These are phyloP conservation scores for Catharus ustulatus DNA, from an alignment of 2,797 vertebrate species.

Conservation along the genomic window DNA sequence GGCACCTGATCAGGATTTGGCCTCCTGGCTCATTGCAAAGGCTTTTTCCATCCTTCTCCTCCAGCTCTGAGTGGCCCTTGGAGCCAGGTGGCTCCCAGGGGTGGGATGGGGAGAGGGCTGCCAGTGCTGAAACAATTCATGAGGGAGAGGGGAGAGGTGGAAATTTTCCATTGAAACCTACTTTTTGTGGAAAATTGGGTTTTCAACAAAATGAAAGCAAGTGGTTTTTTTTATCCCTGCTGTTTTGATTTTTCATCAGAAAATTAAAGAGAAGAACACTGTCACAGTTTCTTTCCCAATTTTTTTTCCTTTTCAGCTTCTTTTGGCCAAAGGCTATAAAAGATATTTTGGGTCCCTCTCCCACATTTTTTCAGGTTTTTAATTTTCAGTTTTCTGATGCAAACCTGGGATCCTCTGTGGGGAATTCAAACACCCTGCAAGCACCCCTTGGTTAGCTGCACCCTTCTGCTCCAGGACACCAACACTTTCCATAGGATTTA, in stretches of 20 bases:
- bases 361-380: neutral
- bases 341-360: neutral
- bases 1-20: neutral
- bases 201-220: conserved; percentile 16
- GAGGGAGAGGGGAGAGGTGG: neutral
- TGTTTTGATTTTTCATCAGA: conserved; percentile 19
- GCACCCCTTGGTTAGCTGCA: neutral
- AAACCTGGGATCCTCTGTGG: neutral
- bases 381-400: neutral
- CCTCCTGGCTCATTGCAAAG: neutral
- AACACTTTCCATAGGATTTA: neutral
- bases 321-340: neutral
- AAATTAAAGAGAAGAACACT: conserved; percentile 26
- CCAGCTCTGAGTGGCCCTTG: neutral
- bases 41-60: neutral
- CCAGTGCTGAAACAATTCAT: neutral
- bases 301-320: neutral
- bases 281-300: conserved; percentile 8
- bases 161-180: conserved; percentile 59
- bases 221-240: neutral
- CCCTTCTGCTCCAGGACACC: neutral
- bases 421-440: neutral
- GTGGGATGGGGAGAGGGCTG: neutral
- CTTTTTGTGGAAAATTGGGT: conserved; percentile 41
- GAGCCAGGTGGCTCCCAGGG: accelerated